Evolutionary conservation across 2,888 invertebrate genomes (phyloP).

Genomic region (Ariolimax columbianus): DNA sequence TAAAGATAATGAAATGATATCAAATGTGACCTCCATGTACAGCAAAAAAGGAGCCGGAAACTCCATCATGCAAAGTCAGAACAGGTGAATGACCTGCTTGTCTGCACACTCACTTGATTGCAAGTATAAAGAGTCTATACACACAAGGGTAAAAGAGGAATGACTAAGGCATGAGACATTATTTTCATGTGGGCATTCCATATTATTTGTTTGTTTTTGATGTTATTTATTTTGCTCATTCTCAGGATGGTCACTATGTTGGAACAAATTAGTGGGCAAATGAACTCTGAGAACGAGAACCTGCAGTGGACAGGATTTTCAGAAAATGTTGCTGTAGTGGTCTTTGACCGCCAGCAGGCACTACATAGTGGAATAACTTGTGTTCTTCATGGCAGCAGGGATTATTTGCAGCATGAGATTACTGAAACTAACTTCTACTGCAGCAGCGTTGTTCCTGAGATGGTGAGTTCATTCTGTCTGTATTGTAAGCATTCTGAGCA

Average conservation of each 20-base stretch:
- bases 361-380: constrained; percentile 30
- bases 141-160: too few species aligned
- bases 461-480: constrained; percentile 12
- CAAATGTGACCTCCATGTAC: too few species aligned
- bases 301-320: constrained; percentile 9
- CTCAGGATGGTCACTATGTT: constrained; percentile 42
- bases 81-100: too few species aligned
- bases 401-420: constrained; percentile 13
- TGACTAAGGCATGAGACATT: too few species aligned
- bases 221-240: neutral
- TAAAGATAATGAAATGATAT: too few species aligned
- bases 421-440: constrained; percentile 30
- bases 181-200: too few species aligned
- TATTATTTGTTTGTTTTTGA: neutral
- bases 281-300: neutral
- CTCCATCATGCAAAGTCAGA: too few species aligned
- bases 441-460: constrained; percentile 14
- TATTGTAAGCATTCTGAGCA: too few species aligned
- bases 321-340: constrained; percentile 27
- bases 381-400: neutral
- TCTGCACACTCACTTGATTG: too few species aligned
- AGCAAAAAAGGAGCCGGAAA: too few species aligned
- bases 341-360: neutral
- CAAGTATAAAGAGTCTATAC: too few species aligned
- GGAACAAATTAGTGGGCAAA: constrained; percentile 29